Evolutionary conservation across 2,797 vertebrate genomes (phyloP), one percentile per base, ranked within the genome.

Genomic region (Amniataba percoides): DNA sequence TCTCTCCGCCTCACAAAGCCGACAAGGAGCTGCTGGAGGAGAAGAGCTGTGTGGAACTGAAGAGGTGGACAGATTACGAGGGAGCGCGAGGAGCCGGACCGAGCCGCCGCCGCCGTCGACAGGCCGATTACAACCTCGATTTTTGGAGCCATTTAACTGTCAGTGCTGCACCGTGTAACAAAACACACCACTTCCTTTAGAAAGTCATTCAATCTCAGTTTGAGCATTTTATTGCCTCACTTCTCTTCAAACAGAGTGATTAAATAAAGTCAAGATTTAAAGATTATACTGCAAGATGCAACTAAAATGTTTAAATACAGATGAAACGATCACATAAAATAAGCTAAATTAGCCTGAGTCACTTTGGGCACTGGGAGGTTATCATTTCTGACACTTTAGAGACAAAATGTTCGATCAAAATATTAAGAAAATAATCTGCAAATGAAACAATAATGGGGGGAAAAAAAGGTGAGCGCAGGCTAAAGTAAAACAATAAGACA

Each of bases 11-110:
- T 64, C 73, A 86, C 82, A 86, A 87, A 84, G 71, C 72, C 53
- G 4, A 82, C 85, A 78, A 87, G 82, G 79, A 88, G 80, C 64
- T 69, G 59, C 81, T 71, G 61, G 55, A 75, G 83, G 65, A 84
- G 77, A 39, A 19, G 70, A 66, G 77, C 7, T 9, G 7, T 1
- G 34, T 11, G 25, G 66, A 71, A 78, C 25, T 45, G 62, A 83
- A 55, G 67, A 40, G 74, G 56, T 66, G 73, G 74, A 27, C 61
- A 40, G 81, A 79, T 71, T 73, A 82, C 53, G 75, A 16, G 79
- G 64, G 68, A 60, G 78, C 4, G 3, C 62, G 66, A 71, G 70
- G 61, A 71, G 52, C n/a, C 0, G 49, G 66, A 59, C 12, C 2
- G 40, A 67, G 66, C 42, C 27, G 68, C n/a, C 61, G 27, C 27